These are phyloP conservation scores for Nipponacmea schrenckii DNA, from an alignment of 2,888 invertebrate genomes.

Conservation along the genomic window DNA sequence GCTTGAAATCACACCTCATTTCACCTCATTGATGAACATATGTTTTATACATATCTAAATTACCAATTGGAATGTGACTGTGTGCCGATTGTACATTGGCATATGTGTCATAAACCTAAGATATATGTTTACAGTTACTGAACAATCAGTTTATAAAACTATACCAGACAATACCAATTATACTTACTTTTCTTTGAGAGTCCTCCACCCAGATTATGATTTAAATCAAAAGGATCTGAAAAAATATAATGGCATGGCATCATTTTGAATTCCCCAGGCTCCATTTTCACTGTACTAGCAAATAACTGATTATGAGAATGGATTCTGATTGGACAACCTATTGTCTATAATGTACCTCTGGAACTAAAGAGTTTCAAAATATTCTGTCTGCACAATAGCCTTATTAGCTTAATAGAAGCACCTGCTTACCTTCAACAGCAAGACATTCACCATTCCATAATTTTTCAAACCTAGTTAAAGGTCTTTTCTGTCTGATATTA, in stretches of 20 bases:
- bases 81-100: no score
- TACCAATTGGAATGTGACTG: no score
- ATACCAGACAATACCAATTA: background rate
- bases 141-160: no score
- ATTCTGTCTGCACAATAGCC: background rate
- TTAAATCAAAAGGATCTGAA: slow-evolving; percentile 73
- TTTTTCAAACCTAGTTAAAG: slow-evolving; percentile 71
- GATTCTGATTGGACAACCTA: no score
- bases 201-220: slow-evolving; percentile 73
- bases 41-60: no score
- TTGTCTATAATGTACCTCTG: no score
- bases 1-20: background rate
- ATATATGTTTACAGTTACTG: no score
- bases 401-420: background rate
- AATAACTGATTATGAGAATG: no score
- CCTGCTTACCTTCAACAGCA: slow-evolving; percentile 72
- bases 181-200: slow-evolving; percentile 72
- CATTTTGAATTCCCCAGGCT: no score
- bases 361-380: no score
- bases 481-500: slow-evolving; percentile 68
- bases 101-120: no score
- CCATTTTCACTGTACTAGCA: no score
- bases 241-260: slow-evolving; percentile 24
- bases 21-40: background rate
- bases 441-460: slow-evolving; percentile 72